Percentiles rank a stretch among this genome's conserved stretches.
Conservation (phyloP, 2,797 vertebrate genomes). For the Danio aesculapii region DNA sequence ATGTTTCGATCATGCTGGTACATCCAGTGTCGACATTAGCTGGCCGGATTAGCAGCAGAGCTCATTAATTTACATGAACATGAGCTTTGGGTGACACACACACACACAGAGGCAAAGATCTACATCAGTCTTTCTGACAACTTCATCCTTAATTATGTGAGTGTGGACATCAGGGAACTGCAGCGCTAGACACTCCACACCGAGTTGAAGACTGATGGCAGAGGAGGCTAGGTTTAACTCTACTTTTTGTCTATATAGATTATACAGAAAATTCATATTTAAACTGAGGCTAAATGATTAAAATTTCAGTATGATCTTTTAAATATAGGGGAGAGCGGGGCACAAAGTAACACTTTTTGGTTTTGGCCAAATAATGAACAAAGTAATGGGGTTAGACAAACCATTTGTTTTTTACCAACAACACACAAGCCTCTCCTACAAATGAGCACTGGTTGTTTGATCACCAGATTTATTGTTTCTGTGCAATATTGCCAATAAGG, state of each 20-base stretch:
- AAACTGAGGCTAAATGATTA: too few relatives aligned
- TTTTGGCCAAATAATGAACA: too few relatives aligned
- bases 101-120: not conserved
- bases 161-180: constrained; percentile 13
- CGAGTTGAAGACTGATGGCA: not conserved
- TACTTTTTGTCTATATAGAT: not conserved
- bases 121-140: not conserved
- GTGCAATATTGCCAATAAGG: too few relatives aligned
- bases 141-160: constrained; percentile 27
- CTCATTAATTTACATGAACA: constrained; percentile 37
- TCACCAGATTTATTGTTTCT: too few relatives aligned
- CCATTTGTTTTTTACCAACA: too few relatives aligned
- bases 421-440: too few relatives aligned
- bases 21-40: constrained; percentile 43
- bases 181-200: not conserved
- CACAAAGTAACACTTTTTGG: too few relatives aligned
- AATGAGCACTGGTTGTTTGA: too few relatives aligned
- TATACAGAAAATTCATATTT: too few relatives aligned
- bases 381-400: too few relatives aligned
- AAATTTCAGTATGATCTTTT: too few relatives aligned
- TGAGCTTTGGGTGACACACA: constrained; percentile 10
- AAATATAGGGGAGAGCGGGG: too few relatives aligned
- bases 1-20: constrained; percentile 39
- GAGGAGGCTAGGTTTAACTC: not conserved
- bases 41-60: constrained; percentile 1